Evolutionary conservation across 37 sponge, comb jelly and placozoan species (phyloP).

Genomic region (Aplysina aerophoba): DNA sequence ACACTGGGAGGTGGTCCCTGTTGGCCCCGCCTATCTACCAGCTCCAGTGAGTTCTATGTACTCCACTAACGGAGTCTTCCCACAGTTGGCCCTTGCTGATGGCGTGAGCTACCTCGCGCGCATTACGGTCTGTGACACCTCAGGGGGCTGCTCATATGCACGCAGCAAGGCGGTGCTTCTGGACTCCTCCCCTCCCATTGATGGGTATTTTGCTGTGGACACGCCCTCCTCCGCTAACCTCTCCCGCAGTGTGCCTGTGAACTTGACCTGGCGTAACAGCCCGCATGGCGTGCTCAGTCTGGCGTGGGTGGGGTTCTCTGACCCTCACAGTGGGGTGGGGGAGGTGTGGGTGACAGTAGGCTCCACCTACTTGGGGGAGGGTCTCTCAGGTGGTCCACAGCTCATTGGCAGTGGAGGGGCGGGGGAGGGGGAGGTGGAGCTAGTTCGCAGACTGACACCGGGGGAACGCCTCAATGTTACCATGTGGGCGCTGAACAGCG

Average conservation of each 20-base stretch:
- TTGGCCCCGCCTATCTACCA: background rate
- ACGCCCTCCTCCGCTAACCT: conserved; percentile 42
- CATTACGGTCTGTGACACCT: conserved; percentile 65
- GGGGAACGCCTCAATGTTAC: conserved; percentile 45
- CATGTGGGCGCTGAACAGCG: conserved; percentile 80
- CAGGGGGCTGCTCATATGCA: conserved; percentile 52
- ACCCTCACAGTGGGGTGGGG: conserved; percentile 72
- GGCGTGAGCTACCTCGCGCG: conserved; percentile 51
- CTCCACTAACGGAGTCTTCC: background rate
- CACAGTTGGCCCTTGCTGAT: conserved; percentile 50
- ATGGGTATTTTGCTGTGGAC: conserved; percentile 80
- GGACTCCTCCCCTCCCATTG: conserved; percentile 83
- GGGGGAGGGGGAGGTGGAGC: background rate
- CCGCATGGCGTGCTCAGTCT: conserved; percentile 3
- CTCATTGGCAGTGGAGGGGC: background rate
- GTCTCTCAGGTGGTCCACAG: conserved; percentile 40
- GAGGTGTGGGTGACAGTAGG: conserved; percentile 65
- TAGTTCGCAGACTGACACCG: background rate
- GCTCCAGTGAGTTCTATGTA: background rate
- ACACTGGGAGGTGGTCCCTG: background rate
- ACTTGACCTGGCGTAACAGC: conserved; percentile 72
- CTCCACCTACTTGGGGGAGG: conserved; percentile 37
- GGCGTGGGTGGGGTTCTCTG: conserved; percentile 79
- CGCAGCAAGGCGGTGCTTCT: conserved; percentile 51
- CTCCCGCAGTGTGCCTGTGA: conserved; percentile 43